Base-by-base conservation (phyloP, 2,888 invertebrate species). In the Blomia tropicalis region DNA sequence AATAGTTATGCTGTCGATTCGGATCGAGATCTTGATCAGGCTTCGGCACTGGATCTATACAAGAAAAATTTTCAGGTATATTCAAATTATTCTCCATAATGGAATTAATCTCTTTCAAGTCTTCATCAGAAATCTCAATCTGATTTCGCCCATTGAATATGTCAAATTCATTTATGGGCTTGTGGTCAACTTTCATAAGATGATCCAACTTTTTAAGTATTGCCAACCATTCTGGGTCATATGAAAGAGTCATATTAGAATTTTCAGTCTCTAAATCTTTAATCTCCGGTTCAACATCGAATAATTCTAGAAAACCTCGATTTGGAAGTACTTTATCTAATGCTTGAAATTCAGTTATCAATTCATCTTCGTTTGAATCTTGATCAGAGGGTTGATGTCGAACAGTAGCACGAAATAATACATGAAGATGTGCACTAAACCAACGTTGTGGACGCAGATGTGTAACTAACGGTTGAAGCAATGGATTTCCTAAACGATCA, bases 391-490 rank as follows among this genome's bases (percentile, higher is more conserved):
- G 22, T 5, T 47, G 79, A 75, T 93, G 91, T 36, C 81, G 79
- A 4, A 96, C 82, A 2, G 89, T 69, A 0, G 95, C 96, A 14
- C 87, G 82, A 77, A 93, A 98, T 76, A 91, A 88, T 69, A 88
- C 88, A 75, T 99, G 98, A 67, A 99, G 77, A 79, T 99, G 98
- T 31, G 93, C 98, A 7, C 93, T 79, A 77, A 98, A 98, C 95
- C 96, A 98, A 75, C 87, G 88, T 0, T 79, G 77, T 7, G 98
- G 98, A 72, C 87, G 82, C 60, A 96, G 73, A 41, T 77, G 73
- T 62, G 82, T 77, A n/a, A 99, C 22, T 32, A 98, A 75, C 66
- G 89, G 87, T 75, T 84, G 83, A 59, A 83, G 81, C 3, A 89
- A 85, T 43, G 83, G 82, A 75, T 88, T 93, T 17, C 98, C 98